Evolutionary conservation across 2,797 vertebrate species (phyloP).

Genomic region (Spea hammondii): DNA sequence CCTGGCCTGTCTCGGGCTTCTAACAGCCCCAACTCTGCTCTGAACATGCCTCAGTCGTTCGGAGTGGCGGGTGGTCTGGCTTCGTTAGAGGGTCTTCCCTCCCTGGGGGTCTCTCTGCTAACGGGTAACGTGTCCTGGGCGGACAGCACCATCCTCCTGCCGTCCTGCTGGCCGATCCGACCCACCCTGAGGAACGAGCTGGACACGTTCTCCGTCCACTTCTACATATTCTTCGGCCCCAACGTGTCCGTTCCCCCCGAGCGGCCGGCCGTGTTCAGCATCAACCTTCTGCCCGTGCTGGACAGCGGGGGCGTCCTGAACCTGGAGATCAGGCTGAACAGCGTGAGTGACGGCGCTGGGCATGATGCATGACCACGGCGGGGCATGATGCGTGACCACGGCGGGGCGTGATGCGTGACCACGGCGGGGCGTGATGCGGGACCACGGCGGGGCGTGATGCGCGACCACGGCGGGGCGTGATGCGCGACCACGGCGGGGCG

Average conservation of each 20-base stretch:
- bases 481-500: no score
- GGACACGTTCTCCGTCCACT: constrained; percentile 97
- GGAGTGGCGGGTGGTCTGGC: constrained; percentile 78
- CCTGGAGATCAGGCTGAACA: constrained; percentile 92
- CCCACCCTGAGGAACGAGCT: constrained; percentile 94
- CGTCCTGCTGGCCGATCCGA: constrained; percentile 88
- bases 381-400: no score
- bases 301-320: constrained; percentile 95
- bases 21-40: constrained; percentile 63
- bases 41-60: constrained; percentile 97
- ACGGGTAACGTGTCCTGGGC: constrained; percentile 63
- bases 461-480: no score
- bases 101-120: constrained; percentile 63
- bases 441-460: no score
- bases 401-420: no score
- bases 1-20: constrained; percentile 63
- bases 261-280: constrained; percentile 86
- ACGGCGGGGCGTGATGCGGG: no score
- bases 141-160: constrained; percentile 50
- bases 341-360: constrained; percentile 69
- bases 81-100: constrained; percentile 71
- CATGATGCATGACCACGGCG: no score
- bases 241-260: constrained; percentile 89
- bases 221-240: constrained; percentile 97
- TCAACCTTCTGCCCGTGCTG: constrained; percentile 91